Evolutionary conservation across 2,797 vertebrate species (phyloP), one percentile per base, ranked within the genome.

Genomic region (Dallia pectoralis): DNA sequence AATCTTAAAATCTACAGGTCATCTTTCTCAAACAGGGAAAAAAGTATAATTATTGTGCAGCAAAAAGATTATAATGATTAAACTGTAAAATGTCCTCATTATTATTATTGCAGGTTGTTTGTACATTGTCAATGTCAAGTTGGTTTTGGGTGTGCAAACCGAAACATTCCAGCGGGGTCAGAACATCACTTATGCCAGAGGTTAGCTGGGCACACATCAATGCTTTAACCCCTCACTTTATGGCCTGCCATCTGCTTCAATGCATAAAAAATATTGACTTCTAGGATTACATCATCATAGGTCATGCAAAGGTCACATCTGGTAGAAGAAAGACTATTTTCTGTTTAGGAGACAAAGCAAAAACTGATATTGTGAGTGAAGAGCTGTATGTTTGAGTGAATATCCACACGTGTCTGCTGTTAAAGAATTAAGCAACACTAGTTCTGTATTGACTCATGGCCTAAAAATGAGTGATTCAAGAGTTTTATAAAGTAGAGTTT

Each of bases 401-500:
- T 48, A 59, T 53, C 30, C 62, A 12, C 53, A 25, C 9, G 19
- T 36, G 49, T 67, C 40, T 67, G 49, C 49, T 77, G 67, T 30
- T 64, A 75, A 56, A 56, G 40, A 66, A 70, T 59, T 16, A 75
- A 71, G 74, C 68, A 75, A 75, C 70, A 75, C 62, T 53, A 64
- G 69, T 70, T 69, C 66, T 56, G 56, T 49, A 49, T 71, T 56
- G 47, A 75, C 32, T 56, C 48, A 59, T 53, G 68, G 48, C 61
- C 33, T 70, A 40, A 70, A 73, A 40, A 44, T 62, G 51, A 47
- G 32, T 75, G 48, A 25, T 63, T 33, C 48, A 48, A 75, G 56
- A 69, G 27, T 69, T 69, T 74, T 63, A 40, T 63, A 67, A 70
- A 67, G 22, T 68, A 25, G 62, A 69, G 56, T 75, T 71, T 75